Percentiles rank a stretch among this genome's conserved stretches.
These are phyloP conservation scores for Ptilodon capucinus DNA, from an alignment of 2,888 invertebrate species.

Conservation along the genomic window DNA sequence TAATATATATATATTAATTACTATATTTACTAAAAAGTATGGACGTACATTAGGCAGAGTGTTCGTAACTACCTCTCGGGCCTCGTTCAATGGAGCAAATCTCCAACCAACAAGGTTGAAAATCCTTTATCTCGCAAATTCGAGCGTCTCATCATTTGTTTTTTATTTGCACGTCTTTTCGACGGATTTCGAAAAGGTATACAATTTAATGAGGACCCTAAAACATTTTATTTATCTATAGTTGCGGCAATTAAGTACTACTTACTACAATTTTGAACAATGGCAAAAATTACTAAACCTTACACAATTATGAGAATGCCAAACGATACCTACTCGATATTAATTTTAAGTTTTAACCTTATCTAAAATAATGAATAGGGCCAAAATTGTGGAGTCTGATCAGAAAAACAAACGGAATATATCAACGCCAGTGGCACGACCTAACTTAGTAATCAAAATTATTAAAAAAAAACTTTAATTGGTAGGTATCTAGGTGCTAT, in stretches of 20 bases:
- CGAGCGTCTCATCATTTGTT: too few species aligned
- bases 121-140: too few species aligned
- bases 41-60: slow-evolving; percentile 37
- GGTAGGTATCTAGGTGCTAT: too few species aligned
- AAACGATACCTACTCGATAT: neutral
- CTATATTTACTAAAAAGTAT: slow-evolving; percentile 31
- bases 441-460: too few species aligned
- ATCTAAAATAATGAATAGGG: neutral
- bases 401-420: neutral
- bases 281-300: neutral
- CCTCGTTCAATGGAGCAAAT: neutral
- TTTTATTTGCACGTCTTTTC: too few species aligned
- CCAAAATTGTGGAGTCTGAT: neutral
- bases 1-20: slow-evolving; percentile 18
- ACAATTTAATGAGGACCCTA: neutral
- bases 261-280: neutral
- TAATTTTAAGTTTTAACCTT: neutral
- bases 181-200: neutral
- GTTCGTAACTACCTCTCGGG: slow-evolving; percentile 4
- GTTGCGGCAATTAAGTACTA: neutral
- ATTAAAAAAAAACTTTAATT: too few species aligned
- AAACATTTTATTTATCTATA: neutral
- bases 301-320: neutral
- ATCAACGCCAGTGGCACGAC: neutral
- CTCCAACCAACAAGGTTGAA: too few species aligned